These are phyloP conservation scores for Hemitrygon akajei DNA, from an alignment of 2,797 vertebrate genomes.

Conservation along the genomic window DNA sequence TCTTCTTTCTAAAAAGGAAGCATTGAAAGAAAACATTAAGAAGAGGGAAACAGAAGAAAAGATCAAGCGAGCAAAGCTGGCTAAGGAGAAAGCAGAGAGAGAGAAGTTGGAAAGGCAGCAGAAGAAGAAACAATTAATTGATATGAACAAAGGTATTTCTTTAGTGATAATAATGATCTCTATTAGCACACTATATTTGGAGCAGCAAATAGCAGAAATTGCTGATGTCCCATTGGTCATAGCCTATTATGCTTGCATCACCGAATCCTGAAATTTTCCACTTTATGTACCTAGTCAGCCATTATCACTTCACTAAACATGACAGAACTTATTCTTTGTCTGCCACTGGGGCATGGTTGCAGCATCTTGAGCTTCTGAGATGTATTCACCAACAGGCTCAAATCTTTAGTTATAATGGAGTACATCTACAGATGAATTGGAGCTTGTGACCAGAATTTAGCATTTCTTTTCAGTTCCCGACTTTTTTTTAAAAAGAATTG, in stretches of 20 bases:
- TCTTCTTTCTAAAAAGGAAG: conserved; percentile 65
- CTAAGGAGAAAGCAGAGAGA: conserved; percentile 91
- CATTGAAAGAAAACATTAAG: conserved; percentile 90
- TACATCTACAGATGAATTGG: not conserved
- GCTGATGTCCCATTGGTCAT: not conserved
- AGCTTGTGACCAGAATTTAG: not conserved
- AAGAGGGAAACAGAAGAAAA: conserved; percentile 95
- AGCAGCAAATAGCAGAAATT: not conserved
- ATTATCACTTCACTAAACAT: not conserved
- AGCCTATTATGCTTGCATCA: not conserved
- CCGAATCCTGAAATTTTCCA: not conserved
- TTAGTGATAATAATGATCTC: not conserved
- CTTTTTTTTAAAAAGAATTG: not conserved
- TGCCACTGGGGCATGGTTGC: not conserved
- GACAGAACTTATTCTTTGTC: not conserved
- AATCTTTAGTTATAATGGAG: not conserved
- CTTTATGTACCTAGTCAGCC: not conserved
- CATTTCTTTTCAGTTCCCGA: not conserved
- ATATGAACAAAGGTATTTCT: conserved; percentile 94
- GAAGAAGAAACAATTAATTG: conserved; percentile 96
- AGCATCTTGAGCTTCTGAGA: not conserved
- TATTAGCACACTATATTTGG: not conserved
- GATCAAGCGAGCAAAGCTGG: conserved; percentile 86
- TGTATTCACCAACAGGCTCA: not conserved
- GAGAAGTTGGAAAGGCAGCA: conserved; percentile 88